Conservation (phyloP, 2,888 invertebrate genomes). For the Xestia ashworthii region DNA sequence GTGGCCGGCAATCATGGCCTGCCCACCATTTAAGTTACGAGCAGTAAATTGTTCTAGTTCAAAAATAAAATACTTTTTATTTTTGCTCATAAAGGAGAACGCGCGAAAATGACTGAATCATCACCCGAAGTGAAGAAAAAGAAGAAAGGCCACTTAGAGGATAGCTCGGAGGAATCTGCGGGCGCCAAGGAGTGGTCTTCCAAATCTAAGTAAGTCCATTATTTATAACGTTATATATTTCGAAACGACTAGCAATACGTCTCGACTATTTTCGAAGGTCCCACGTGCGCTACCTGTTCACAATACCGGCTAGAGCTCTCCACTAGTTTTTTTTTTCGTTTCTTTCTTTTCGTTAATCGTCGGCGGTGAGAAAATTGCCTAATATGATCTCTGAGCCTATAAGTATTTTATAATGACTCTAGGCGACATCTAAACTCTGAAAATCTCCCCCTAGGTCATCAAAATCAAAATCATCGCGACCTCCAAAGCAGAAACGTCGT, state of each 20-base stretch:
- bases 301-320: not conserved
- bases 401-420: not conserved
- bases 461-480: constrained; percentile 70
- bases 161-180: constrained; percentile 85
- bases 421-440: not conserved
- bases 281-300: not conserved
- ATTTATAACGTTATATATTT: not conserved
- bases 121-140: constrained; percentile 88
- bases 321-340: not conserved
- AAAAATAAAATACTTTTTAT: not conserved
- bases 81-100: constrained; percentile 71
- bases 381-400: not conserved
- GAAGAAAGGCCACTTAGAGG: constrained; percentile 84
- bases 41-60: not conserved
- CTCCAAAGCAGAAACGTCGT: constrained; percentile 65
- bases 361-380: not conserved
- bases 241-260: not conserved
- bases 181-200: constrained; percentile 82
- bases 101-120: constrained; percentile 83
- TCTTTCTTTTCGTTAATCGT: not conserved
- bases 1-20: not conserved
- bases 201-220: constrained; percentile 70
- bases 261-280: not conserved
- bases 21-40: not conserved
- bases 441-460: constrained; percentile 61